These are phyloP conservation scores for Ceratothoa steindachneri DNA, from an alignment of 2,888 invertebrate genomes.

Conservation along the genomic window DNA sequence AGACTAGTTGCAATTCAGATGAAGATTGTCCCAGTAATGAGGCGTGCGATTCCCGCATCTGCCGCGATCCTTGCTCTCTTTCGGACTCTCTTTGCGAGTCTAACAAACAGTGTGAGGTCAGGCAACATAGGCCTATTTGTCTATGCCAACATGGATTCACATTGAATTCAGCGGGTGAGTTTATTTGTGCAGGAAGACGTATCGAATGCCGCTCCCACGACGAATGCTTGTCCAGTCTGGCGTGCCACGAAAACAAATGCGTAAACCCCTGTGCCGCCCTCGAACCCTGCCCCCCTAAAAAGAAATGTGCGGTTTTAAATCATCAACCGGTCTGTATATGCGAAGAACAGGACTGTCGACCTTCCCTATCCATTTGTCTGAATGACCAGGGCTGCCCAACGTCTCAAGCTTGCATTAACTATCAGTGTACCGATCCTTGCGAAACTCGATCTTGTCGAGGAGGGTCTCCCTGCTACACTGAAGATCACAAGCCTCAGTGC, in stretches of 20 bases:
- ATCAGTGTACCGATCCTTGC: slow-evolving; percentile 87
- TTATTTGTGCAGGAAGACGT: slow-evolving; percentile 69
- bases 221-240: slow-evolving; percentile 80
- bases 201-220: slow-evolving; percentile 74
- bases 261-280: slow-evolving; percentile 76
- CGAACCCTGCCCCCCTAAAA: slow-evolving; percentile 72
- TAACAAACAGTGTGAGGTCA: slow-evolving; percentile 83
- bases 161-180: slow-evolving; percentile 78
- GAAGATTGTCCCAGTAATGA: slow-evolving; percentile 70
- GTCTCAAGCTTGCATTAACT: slow-evolving; percentile 78
- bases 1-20: slow-evolving; percentile 62
- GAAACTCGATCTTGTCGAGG: slow-evolving; percentile 76
- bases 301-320: slow-evolving; percentile 80
- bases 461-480: slow-evolving; percentile 83
- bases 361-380: slow-evolving; percentile 75
- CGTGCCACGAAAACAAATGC: slow-evolving; percentile 77
- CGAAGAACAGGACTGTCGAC: slow-evolving; percentile 72
- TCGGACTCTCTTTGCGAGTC: slow-evolving; percentile 66
- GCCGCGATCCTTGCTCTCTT: slow-evolving; percentile 69
- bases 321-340: slow-evolving; percentile 83
- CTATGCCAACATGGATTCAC: slow-evolving; percentile 84
- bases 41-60: slow-evolving; percentile 72
- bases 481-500: slow-evolving; percentile 91
- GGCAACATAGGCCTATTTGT: slow-evolving; percentile 77
- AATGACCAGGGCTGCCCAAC: slow-evolving; percentile 82